Evolutionary conservation across 1,140 invertebrate species (phyloP), one percentile per base, ranked within the genome.

Genomic region (Eueides isabella): DNA sequence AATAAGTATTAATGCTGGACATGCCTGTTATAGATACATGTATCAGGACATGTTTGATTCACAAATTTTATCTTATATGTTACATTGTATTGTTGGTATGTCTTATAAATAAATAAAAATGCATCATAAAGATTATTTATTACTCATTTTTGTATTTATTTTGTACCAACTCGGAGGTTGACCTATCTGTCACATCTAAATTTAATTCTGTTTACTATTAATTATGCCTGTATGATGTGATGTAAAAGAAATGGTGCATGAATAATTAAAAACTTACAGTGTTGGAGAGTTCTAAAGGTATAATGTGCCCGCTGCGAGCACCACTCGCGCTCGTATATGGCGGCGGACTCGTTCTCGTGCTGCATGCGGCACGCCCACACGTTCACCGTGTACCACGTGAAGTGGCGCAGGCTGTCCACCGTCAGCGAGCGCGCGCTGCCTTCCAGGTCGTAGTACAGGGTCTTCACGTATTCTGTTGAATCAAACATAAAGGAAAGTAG

Each of bases 291-390:
- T 9, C 89, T 80, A 79, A 93, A 91, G 65, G 84, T 92, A 72
- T 91, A 82, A 66, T 80, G 89, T 0, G 82, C 79, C 11, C 88
- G 80, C 0, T 84, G 81, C 0, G 91, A 92, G 75, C 91, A 92
- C 81, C 85, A 86, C 1, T 73, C 80, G 61, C 93, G 91, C 64
- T 94, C 87, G 61, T 81, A 83, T 0, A 88, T 85, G 4, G 77
- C 41, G 0, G 71, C 33, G 0, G 64, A 72, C 61, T 94, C 84
- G 70, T 90, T 86, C 38, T 76, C 69, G 61, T 89, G 83, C 62
- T 83, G 85, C 71, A 95, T 94, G 11, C 97, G 94, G 75, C 97
- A 98, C 2, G 96, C 97, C 85, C 94, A 94, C 29, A 98, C 93
- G 64, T 93, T 94, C 35, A 98, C 95, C 33, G 94, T 95, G 85